Conservation (phyloP, 2,113 vertebrate species). For the Indri indri region DNA sequence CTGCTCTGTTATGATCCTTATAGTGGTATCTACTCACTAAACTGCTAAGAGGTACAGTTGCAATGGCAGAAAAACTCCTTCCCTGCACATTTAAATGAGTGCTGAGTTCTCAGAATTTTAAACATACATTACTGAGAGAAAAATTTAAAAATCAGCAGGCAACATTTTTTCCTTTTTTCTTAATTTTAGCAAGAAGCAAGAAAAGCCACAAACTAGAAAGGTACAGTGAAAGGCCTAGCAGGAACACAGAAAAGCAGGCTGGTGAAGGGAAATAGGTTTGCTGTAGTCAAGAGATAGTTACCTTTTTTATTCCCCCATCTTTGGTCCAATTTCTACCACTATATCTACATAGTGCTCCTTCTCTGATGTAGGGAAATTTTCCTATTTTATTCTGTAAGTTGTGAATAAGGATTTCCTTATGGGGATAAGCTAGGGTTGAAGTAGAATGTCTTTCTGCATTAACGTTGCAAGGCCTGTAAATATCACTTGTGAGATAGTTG, state of each 20-base stretch:
- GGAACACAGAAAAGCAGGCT: background rate
- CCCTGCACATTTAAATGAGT: background rate
- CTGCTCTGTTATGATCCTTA: background rate
- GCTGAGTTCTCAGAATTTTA: background rate
- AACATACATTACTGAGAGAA: background rate
- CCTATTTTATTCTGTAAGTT: background rate
- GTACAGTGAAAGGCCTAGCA: background rate
- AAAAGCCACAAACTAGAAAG: background rate
- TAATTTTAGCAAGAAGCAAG: constrained; percentile 36
- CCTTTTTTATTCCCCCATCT: background rate
- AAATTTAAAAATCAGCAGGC: background rate
- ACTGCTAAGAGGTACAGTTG: background rate
- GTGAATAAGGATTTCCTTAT: constrained; percentile 8
- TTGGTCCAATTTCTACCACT: background rate
- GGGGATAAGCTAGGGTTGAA: background rate
- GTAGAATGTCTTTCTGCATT: background rate
- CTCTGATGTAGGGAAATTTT: background rate
- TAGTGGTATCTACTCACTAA: background rate
- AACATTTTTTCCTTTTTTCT: background rate
- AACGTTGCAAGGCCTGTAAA: constrained; percentile 23
- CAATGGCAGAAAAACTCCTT: background rate
- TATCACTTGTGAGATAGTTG: constrained; percentile 30
- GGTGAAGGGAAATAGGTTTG: background rate
- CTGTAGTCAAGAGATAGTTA: background rate
- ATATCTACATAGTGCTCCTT: background rate